Percentiles rank a stretch among this genome's conserved stretches.
These are phyloP conservation scores for Oscheius sp. DNA, from an alignment of 2,888 invertebrate species.

Conservation along the genomic window DNA sequence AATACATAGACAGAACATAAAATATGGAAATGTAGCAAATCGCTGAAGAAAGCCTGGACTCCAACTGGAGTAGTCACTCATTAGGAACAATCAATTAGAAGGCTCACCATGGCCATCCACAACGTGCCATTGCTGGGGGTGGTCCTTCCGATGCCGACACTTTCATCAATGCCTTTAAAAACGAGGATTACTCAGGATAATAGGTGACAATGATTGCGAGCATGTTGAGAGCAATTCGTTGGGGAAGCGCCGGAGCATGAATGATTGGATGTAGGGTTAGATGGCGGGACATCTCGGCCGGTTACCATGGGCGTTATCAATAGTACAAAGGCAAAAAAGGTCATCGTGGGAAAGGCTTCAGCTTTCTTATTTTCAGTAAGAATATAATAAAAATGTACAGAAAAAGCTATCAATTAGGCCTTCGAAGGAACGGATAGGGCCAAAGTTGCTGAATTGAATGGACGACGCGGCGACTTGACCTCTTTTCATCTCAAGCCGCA, in stretches of 20 bases:
- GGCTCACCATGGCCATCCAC: slow-evolving; percentile 37
- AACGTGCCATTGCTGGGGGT: slow-evolving; percentile 20
- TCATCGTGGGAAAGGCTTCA: too few species aligned
- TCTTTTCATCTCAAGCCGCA: slow-evolving; percentile 32
- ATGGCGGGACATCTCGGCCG: too few species aligned
- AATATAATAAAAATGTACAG: too few species aligned
- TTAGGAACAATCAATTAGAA: slow-evolving; percentile 24
- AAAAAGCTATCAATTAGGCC: neutral
- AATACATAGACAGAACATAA: slow-evolving; percentile 47
- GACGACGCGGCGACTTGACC: slow-evolving; percentile 33
- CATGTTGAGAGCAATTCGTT: too few species aligned
- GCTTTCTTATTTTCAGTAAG: neutral
- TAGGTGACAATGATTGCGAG: too few species aligned
- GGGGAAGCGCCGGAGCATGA: too few species aligned
- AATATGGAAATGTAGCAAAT: slow-evolving; percentile 50
- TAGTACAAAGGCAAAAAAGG: neutral
- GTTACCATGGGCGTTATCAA: neutral
- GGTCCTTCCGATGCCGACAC: slow-evolving; percentile 33
- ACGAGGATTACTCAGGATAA: slow-evolving; percentile 7
- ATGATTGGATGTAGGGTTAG: too few species aligned
- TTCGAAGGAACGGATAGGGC: too few species aligned
- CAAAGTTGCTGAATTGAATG: slow-evolving; percentile 19
- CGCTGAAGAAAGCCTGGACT: slow-evolving; percentile 40
- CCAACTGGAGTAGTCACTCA: slow-evolving; percentile 22
- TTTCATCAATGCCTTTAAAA: slow-evolving; percentile 27